These are phyloP conservation scores for Tretioscincus oriximinensis DNA, from an alignment of 2,113 vertebrate species.

Conservation along the genomic window DNA sequence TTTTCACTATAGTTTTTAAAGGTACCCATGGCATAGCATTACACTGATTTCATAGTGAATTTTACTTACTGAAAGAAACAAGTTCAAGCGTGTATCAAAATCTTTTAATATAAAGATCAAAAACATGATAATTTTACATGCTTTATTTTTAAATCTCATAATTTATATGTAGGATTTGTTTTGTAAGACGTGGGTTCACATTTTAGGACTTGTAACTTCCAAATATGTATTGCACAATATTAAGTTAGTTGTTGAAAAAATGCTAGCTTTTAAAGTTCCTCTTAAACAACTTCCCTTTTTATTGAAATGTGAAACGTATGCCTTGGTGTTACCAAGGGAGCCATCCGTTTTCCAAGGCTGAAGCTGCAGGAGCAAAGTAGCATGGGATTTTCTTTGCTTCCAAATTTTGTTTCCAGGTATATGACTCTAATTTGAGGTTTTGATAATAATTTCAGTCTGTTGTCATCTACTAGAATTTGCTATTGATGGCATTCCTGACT, in stretches of 20 bases:
- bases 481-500: not conserved
- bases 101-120: not conserved
- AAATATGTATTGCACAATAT: not conserved
- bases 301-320: not conserved
- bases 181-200: not conserved
- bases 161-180: not conserved
- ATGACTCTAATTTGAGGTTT: not conserved
- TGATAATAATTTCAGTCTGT: not conserved
- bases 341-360: not conserved
- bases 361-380: not conserved
- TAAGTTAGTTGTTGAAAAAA: not conserved
- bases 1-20: too few relatives aligned
- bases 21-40: too few relatives aligned
- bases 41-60: not conserved
- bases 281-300: not conserved
- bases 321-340: not conserved
- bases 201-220: not conserved
- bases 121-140: not conserved
- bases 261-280: too few relatives aligned
- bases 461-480: not conserved
- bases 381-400: not conserved
- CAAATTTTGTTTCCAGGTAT: not conserved
- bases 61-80: not conserved
- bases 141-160: not conserved
- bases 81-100: not conserved